Evolutionary conservation across 2,113 vertebrate genomes (phyloP).

Genomic region (Pelecanoides urinatrix): DNA sequence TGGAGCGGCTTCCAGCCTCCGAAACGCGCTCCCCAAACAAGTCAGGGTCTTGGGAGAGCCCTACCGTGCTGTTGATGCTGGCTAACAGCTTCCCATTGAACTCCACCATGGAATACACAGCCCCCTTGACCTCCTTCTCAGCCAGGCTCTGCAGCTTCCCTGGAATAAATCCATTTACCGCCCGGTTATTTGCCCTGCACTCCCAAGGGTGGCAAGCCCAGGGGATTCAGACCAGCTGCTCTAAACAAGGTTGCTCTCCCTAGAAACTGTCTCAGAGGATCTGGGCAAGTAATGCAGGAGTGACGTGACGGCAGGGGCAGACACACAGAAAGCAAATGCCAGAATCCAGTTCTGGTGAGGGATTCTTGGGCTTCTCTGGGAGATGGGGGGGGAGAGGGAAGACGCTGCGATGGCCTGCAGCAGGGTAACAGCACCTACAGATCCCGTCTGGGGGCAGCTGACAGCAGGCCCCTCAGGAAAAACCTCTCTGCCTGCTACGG

Average conservation of each 20-base stretch:
- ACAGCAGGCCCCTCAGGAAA: neutral
- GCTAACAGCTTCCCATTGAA: slow-evolving; percentile 97
- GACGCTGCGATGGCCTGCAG: neutral
- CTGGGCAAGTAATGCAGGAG: neutral
- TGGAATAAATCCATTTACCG: slow-evolving; percentile 15
- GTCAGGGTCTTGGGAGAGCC: neutral
- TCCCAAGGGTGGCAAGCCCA: neutral
- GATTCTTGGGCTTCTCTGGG: neutral
- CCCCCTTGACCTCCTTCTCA: slow-evolving; percentile 98
- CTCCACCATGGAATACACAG: slow-evolving; percentile 98
- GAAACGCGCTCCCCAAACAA: fast-evolving
- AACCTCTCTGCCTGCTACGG: neutral
- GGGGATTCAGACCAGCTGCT: neutral
- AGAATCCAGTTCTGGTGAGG: neutral
- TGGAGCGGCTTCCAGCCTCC: neutral
- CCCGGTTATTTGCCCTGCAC: neutral
- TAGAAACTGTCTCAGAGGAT: neutral
- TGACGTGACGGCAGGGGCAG: fast-evolving
- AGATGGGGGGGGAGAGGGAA: neutral
- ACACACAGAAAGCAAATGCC: neutral
- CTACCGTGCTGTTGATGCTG: slow-evolving; percentile 99
- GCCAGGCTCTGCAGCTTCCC: slow-evolving; percentile 97
- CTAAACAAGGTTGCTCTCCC: neutral
- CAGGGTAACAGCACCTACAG: neutral
- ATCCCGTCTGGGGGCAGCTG: neutral